Evolutionary conservation across 2,113 vertebrate species (phyloP), one percentile per base, ranked within the genome.

Genomic region (Leucosticte australis): DNA sequence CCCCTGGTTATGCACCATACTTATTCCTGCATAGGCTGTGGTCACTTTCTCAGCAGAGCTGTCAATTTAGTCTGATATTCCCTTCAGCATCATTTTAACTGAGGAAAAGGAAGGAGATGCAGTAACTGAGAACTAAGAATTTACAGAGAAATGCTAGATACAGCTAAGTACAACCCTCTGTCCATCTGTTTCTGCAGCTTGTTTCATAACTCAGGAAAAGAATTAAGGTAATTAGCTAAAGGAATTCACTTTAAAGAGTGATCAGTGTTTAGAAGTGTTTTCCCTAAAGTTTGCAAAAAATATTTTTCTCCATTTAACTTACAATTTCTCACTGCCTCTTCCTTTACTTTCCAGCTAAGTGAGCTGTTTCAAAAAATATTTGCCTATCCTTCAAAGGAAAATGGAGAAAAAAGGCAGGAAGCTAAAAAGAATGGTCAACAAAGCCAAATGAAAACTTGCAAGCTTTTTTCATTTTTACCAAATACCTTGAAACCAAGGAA

Each of bases 301-400:
- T 63, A n/a, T 82, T 67, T 88, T 88, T 94, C 93, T 81, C 63
- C 24, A 31, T 93, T 92, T 81, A 90, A 63, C 47, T 90, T 7
- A 6, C 30, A 89, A 81, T 52, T 94, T 86, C 33, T 83, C 76
- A 49, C 13, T 60, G 60, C 15, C 28, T 94, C 41, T 83, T 94
- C 35, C 47, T 82, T 94, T 89, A 63, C 67, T 95, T 90, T 95
- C 31, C 35, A 70, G 23, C 21, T 80, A 73, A 37, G 30, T 23
- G 8, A 85, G 17, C 30, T 92, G 28, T 50, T 88, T 55, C 41
- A 80, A 83, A 90, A 94, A 83, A 30, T 49, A 52, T 16, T 83
- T 74, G 42, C 52, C 4, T 73, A 7, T 63, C 9, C 23, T 90
- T 60, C 60, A 81, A 59, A 74, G 7, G 2, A 57, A 86, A 75